Percentiles rank a stretch among this genome's conserved stretches.
These are phyloP conservation scores for Hofmannophila pseudospretella DNA, from an alignment of 2,888 invertebrate species.

Conservation along the genomic window DNA sequence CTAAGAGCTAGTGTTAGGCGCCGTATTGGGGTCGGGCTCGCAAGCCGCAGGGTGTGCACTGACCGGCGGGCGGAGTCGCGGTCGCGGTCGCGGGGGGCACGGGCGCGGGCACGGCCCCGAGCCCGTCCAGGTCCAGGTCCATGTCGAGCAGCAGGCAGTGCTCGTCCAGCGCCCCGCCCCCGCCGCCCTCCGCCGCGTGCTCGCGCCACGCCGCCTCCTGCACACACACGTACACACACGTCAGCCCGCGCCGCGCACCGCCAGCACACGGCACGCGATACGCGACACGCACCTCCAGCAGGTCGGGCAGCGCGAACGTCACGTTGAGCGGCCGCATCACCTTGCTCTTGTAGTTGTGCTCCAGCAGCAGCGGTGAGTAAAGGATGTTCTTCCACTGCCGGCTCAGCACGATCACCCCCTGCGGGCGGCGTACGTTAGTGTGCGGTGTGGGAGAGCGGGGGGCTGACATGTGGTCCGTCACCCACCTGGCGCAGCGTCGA, in stretches of 20 bases:
- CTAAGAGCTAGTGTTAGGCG: too few relatives aligned
- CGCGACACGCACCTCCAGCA: slow-evolving; percentile 81
- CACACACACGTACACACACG: slow-evolving; percentile 14
- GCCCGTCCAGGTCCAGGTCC: too few relatives aligned
- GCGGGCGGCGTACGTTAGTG: slow-evolving; percentile 15
- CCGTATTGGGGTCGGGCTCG: too few relatives aligned
- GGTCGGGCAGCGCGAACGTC: slow-evolving; percentile 90
- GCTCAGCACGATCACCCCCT: slow-evolving; percentile 97
- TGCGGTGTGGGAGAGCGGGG: not conserved
- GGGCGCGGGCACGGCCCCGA: too few relatives aligned
- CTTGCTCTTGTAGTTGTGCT: slow-evolving; percentile 92
- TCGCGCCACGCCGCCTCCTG: slow-evolving; percentile 47
- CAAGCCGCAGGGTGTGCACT: too few relatives aligned
- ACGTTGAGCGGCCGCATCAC: slow-evolving; percentile 90
- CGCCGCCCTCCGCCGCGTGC: not conserved
- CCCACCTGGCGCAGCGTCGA: slow-evolving; percentile 90
- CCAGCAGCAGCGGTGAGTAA: slow-evolving; percentile 93
- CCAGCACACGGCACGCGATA: too few relatives aligned
- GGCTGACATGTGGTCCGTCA: not conserved
- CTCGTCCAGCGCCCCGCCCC: slow-evolving; percentile 44
- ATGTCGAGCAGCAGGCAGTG: slow-evolving; percentile 66
- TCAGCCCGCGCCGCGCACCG: too few relatives aligned
- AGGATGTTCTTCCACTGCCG: slow-evolving; percentile 98
- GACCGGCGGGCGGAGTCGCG: not conserved
- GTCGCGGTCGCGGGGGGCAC: too few relatives aligned